phyloP scores from a whole-genome alignment of 2,797 vertebrate species.

The Uromys caudimaculatus region DNA sequence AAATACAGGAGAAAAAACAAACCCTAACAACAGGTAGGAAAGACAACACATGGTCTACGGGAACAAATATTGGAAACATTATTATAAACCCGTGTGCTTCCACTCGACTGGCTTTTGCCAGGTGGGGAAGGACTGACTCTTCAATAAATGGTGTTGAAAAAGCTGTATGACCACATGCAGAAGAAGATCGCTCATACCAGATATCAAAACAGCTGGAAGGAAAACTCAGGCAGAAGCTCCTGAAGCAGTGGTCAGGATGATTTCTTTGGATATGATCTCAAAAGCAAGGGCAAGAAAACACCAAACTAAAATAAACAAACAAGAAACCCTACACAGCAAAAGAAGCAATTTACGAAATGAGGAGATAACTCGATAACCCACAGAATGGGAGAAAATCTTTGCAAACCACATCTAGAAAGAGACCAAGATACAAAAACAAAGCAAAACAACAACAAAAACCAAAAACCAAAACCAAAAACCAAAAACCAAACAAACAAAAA shows the following conservation, averaged over 20 bases:
- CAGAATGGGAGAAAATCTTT: not conserved
- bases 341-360: not conserved
- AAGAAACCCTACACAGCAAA: not conserved
- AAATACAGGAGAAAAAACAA: not conserved
- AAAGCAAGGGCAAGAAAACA: not conserved
- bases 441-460: not conserved
- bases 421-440: not conserved
- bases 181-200: not conserved
- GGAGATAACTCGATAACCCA: not conserved
- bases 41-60: not conserved
- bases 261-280: not conserved
- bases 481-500: no score
- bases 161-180: not conserved
- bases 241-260: not conserved
- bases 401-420: not conserved
- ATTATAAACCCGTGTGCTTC: no score
- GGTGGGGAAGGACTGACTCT: not conserved
- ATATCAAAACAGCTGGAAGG: not conserved
- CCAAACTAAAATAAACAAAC: not conserved
- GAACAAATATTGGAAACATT: not conserved
- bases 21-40: not conserved
- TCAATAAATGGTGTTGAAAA: not conserved
- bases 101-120: not conserved
- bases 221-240: not conserved
- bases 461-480: no score